Evolutionary conservation across 2,888 invertebrate species (phyloP), one percentile per base, ranked within the genome.

Genomic region (Lymantria monacha): DNA sequence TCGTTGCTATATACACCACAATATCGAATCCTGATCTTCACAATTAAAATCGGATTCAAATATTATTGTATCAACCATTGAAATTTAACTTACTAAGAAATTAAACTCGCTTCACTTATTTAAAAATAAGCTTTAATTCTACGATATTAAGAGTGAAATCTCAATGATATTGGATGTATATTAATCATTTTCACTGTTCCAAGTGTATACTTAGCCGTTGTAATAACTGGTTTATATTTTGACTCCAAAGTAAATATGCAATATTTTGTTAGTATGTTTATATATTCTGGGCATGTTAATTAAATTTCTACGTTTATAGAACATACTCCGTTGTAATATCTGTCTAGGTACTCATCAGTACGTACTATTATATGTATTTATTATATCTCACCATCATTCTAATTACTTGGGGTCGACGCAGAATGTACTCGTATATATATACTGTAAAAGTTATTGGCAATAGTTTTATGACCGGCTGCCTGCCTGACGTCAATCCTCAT

Each of bases 21-120:
- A 12, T 31, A 49, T 49, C 44, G 38, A 14, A 42, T 53, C 51
- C 54, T 49, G 46, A 49, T 66, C 59, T 58, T 44, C 46, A 60
- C 55, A 69, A 72, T 70, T 70, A 70, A 74, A 72, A 70, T 64
- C 46, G 55, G 57, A 63, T 64, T 61, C 63, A 61, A 67, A 69
- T 67, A 68, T 30, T 30, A 30, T 33, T 33, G 33, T 67, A 48
- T 56, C 51, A 54, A 60, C 49, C 57, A 61, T 66, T 62, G 56
- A 68, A 72, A 71, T 69, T 63, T 66, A 70, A 68, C 55, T 62
- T 45, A 48, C n/a, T n/a, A n/a, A n/a, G 57, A 57, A 65, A 58
- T 61, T 53, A 60, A 65, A 66, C 58, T 51, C 53, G 61, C 59
- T 59, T 57, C 30, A 40, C 49, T 30, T 43, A 38, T 7, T 37